A percentile compares a stretch with the other conserved stretches of the same genome.
These are phyloP conservation scores for Parapristionchus giblindavisi DNA, from an alignment of 2,888 invertebrate genomes.

Conservation along the genomic window DNA sequence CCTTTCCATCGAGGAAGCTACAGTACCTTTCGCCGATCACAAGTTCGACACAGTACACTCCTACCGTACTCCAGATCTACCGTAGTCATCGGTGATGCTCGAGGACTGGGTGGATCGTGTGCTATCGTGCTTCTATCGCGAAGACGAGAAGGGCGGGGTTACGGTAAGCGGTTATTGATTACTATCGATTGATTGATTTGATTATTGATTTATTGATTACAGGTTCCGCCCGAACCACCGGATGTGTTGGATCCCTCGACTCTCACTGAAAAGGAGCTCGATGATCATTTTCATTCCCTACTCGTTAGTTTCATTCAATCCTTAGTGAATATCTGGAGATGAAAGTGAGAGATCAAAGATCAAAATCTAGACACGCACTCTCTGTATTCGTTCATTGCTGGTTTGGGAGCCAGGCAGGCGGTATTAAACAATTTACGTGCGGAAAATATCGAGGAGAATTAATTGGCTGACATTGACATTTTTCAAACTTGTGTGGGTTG, in stretches of 20 bases:
- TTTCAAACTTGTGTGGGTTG: no score
- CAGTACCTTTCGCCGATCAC: no score
- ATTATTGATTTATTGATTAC: not conserved
- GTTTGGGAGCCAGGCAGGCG: no score
- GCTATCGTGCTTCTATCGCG: slow-evolving; percentile 52
- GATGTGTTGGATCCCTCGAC: slow-evolving; percentile 6
- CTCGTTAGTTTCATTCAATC: not conserved
- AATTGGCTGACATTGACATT: no score
- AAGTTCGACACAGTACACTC: no score
- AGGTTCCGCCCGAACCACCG: slow-evolving; percentile 15
- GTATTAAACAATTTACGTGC: no score
- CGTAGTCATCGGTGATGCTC: slow-evolving; percentile 33
- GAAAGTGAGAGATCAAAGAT: not conserved
- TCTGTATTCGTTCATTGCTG: no score
- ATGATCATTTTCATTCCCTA: slow-evolving; percentile 4
- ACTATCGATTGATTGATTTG: not conserved
- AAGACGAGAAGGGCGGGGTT: slow-evolving; percentile 39
- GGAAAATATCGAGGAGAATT: no score
- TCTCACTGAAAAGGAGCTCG: slow-evolving; percentile 1
- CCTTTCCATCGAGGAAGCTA: no score
- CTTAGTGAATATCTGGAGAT: not conserved
- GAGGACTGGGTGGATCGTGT: slow-evolving; percentile 60
- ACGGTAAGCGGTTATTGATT: not conserved
- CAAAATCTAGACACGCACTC: no score
- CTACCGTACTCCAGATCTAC: slow-evolving; percentile 1